These are phyloP conservation scores for Agrochola lychnidis DNA, from an alignment of 2,888 invertebrate species.

Conservation along the genomic window DNA sequence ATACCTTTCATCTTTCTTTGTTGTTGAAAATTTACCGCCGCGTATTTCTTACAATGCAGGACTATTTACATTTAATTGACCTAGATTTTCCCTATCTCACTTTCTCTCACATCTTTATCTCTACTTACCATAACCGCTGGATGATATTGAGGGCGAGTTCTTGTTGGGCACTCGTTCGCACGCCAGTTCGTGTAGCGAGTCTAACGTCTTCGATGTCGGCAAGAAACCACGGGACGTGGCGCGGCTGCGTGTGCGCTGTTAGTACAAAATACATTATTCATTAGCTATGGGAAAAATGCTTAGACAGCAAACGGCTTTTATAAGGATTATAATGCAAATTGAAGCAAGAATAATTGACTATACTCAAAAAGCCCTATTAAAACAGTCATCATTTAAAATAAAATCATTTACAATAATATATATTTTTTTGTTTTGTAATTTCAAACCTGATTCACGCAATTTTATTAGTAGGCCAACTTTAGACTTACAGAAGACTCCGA, in stretches of 20 bases:
- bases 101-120: not conserved
- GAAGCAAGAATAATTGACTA: not conserved
- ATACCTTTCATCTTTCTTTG: not conserved
- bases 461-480: not conserved
- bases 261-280: conserved; percentile 2
- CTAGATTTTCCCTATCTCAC: not conserved
- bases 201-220: conserved; percentile 95
- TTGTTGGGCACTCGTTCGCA: conserved; percentile 88
- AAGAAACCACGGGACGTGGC: conserved; percentile 88
- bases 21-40: not conserved
- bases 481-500: not conserved
- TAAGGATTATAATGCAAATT: not conserved
- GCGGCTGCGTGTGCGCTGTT: conserved; percentile 84
- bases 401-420: not conserved
- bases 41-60: not conserved
- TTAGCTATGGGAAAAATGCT: not conserved
- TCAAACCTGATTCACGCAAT: not conserved
- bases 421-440: not conserved
- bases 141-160: conserved; percentile 94
- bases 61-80: not conserved
- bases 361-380: not conserved
- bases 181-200: conserved; percentile 95
- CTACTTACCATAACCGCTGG: conserved; percentile 93
- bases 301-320: not conserved
- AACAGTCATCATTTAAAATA: not conserved